These are phyloP conservation scores for Aromia moschata DNA, from an alignment of 2,888 invertebrate species.

Conservation along the genomic window DNA sequence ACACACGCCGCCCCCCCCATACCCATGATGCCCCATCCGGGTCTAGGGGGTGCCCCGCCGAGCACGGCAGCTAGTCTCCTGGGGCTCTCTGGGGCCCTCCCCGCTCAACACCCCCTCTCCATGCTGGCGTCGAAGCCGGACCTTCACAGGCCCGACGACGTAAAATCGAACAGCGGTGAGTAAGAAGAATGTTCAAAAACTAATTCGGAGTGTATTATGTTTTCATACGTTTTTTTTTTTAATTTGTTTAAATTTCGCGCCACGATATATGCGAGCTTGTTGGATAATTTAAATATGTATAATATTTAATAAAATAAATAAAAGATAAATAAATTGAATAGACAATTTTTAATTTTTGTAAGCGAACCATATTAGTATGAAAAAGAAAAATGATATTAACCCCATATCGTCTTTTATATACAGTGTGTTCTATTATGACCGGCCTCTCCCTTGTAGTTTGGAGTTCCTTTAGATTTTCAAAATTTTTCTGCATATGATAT, in stretches of 20 bases:
- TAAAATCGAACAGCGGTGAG: slow-evolving; percentile 80
- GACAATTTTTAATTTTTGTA: too few species aligned
- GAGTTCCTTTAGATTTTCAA: too few species aligned
- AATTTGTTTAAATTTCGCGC: neutral
- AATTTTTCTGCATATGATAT: too few species aligned
- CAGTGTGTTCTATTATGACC: too few species aligned
- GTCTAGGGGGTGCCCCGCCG: slow-evolving; percentile 67
- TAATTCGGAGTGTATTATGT: too few species aligned
- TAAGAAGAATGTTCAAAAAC: slow-evolving; percentile 32
- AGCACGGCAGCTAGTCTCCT: slow-evolving; percentile 70
- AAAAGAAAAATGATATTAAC: too few species aligned
- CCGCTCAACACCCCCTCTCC: slow-evolving; percentile 78
- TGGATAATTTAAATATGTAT: neutral
- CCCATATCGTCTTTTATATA: too few species aligned
- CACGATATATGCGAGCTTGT: neutral
- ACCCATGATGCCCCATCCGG: slow-evolving; percentile 76
- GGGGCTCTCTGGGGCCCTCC: slow-evolving; percentile 70
- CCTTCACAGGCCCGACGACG: slow-evolving; percentile 78
- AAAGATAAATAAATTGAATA: too few species aligned
- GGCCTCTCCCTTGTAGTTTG: too few species aligned
- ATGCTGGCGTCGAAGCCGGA: slow-evolving; percentile 83
- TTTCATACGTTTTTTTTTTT: too few species aligned
- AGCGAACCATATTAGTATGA: too few species aligned
- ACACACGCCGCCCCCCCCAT: slow-evolving; percentile 78
- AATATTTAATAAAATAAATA: too few species aligned